These are phyloP conservation scores for Cacatua alba DNA, from an alignment of 2,113 vertebrate genomes.

Conservation along the genomic window DNA sequence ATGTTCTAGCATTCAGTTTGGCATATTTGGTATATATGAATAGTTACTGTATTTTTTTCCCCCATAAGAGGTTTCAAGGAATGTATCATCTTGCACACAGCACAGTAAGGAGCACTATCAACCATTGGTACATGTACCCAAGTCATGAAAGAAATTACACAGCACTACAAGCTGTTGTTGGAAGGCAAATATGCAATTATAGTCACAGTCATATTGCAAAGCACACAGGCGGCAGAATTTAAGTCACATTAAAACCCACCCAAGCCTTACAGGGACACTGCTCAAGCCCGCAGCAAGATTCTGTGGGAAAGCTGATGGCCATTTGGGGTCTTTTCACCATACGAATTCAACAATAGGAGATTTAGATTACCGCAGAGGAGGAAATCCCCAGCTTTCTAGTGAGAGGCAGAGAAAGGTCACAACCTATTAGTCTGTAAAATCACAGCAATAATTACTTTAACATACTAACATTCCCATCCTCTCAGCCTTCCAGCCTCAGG, in stretches of 20 bases:
- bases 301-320: neutral
- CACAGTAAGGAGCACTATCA: neutral
- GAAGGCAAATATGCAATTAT: neutral
- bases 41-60: neutral
- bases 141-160: neutral
- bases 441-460: conserved; percentile 33
- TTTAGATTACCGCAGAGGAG: neutral
- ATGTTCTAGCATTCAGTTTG: neutral
- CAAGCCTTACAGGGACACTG: neutral
- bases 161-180: neutral
- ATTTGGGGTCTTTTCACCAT: neutral
- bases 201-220: neutral
- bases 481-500: neutral
- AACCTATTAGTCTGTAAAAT: conserved; percentile 22
- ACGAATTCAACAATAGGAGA: neutral
- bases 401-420: conserved; percentile 4
- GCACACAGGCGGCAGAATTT: neutral
- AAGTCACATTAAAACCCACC: neutral
- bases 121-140: neutral
- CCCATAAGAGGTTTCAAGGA: neutral
- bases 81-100: neutral
- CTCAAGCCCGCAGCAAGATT: neutral
- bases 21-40: neutral
- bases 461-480: neutral
- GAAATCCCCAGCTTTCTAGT: neutral